Evolutionary conservation across 2,888 invertebrate genomes (phyloP), one percentile per base, ranked within the genome.

Genomic region (Eupithecia abbreviata): DNA sequence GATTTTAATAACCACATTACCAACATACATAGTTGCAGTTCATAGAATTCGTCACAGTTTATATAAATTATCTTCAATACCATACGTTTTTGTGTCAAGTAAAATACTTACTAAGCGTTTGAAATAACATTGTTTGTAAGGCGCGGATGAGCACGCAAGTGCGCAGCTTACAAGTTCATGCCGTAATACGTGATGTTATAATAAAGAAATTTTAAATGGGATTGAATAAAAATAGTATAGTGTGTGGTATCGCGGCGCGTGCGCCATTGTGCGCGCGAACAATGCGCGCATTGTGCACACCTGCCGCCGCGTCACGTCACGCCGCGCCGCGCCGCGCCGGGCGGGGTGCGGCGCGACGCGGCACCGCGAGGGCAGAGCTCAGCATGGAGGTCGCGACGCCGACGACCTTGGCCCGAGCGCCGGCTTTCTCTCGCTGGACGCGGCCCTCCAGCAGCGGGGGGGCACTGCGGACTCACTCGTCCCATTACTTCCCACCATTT

Each of bases 241-340:
- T 58, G 58, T 18, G 73, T 3, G 58, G n/a, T 58, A 58, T 58
- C 58, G 58, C 58, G n/a, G 58, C 58, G 78, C 49, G 74, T 73
- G 80, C 76, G 77, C 76, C 76, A 74, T 70, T 80, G 71, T 72
- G 77, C 12, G 72, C 62, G 15, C 58, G 18, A 58, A 58, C 58
- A 58, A 58, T 58, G 18, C 58, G 55, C 7, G 9, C 58, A 58
- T 58, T 58, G 58, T 58, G 58, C 58, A 18, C 58, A 58, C 58
- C 58, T 58, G 58, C 51, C 51, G 51, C 51, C 45, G 45, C 45
- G 45, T 7, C 45, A 7, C 45, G 5, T 4, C 45, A 30, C 45
- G 45, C 55, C 55, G n/a, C 55, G 55, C 55, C n/a, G 55, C 55
- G 55, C 55, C 55, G 55, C 55, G 58, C 58, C 18, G 18, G 18